Evolutionary conservation across 2,888 invertebrate genomes (phyloP).

Genomic region (Heliconius ethilla): DNA sequence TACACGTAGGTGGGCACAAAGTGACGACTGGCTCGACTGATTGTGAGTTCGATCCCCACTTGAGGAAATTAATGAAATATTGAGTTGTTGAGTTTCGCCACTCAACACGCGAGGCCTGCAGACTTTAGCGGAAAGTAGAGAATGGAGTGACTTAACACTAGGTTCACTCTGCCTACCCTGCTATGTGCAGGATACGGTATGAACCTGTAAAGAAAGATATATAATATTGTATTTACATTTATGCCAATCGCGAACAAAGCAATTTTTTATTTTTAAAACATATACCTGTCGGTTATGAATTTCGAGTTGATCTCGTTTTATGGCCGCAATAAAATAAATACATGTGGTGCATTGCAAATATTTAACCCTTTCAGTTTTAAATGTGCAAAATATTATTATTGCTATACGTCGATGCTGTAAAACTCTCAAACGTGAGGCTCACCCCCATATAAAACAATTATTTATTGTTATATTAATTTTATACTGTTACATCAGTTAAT

Average conservation of each 20-base stretch:
- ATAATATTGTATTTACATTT: constrained; percentile 41
- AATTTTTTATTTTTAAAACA: constrained; percentile 47
- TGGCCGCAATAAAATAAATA: constrained; percentile 50
- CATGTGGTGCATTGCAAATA: constrained; percentile 46
- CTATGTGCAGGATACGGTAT: too few relatives aligned
- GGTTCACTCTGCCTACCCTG: too few relatives aligned
- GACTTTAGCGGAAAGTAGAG: too few relatives aligned
- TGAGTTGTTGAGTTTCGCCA: too few relatives aligned
- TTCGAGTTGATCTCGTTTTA: constrained; percentile 53
- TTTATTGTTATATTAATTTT: constrained; percentile 12
- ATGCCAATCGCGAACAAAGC: constrained; percentile 48
- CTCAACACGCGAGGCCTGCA: too few relatives aligned
- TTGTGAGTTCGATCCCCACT: too few relatives aligned
- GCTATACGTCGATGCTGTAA: constrained; percentile 27
- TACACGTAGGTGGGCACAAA: constrained; percentile 5
- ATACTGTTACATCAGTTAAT: constrained; percentile 7
- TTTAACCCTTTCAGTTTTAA: constrained; percentile 40
- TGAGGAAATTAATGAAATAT: too few relatives aligned
- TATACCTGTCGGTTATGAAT: constrained; percentile 50
- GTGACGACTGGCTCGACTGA: too few relatives aligned
- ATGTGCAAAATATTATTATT: constrained; percentile 26
- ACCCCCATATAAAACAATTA: constrained; percentile 23
- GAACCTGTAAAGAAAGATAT: too few relatives aligned
- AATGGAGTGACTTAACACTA: too few relatives aligned
- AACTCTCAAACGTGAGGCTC: constrained; percentile 15